These are phyloP conservation scores for Lutjanus argentimaculatus DNA, from an alignment of 2,797 vertebrate species.

Conservation along the genomic window DNA sequence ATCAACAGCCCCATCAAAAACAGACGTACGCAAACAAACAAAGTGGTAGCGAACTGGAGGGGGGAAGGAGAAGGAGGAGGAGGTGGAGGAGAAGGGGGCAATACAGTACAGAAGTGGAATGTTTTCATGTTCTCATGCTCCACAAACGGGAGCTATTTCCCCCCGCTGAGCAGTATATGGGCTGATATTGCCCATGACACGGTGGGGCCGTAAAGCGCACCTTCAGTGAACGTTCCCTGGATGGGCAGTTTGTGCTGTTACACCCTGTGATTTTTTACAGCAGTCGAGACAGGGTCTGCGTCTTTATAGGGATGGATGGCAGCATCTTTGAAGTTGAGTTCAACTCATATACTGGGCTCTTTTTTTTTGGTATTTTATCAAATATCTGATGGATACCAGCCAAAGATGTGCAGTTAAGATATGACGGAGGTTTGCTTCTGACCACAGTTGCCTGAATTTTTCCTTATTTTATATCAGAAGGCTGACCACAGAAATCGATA, in stretches of 20 bases:
- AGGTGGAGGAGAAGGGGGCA: not conserved
- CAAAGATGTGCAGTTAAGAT: constrained; percentile 24
- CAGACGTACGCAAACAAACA: constrained; percentile 78
- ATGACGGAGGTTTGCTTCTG: constrained; percentile 7
- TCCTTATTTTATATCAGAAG: constrained; percentile 29
- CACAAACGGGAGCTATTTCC: constrained; percentile 68
- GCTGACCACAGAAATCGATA: constrained; percentile 18
- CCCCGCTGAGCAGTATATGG: constrained; percentile 62
- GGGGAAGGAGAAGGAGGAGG: constrained; percentile 1
- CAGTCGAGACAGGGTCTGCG: constrained; percentile 49
- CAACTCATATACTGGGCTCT: constrained; percentile 22
- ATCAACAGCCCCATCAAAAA: constrained; percentile 74
- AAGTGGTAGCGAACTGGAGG: constrained; percentile 70
- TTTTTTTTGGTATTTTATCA: constrained; percentile 20
- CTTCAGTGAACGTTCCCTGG: constrained; percentile 53
- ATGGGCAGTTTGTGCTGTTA: constrained; percentile 56
- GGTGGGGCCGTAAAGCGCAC: constrained; percentile 55
- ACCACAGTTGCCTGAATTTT: not conserved
- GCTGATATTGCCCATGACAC: constrained; percentile 71
- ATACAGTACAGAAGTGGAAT: constrained; percentile 66
- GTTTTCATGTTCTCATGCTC: constrained; percentile 72
- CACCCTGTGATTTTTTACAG: constrained; percentile 66
- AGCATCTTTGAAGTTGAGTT: constrained; percentile 63
- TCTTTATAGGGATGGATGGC: constrained; percentile 70
- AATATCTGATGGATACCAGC: constrained; percentile 30